Percentiles rank a stretch among this genome's conserved stretches.
phyloP scores from a whole-genome alignment of 2,888 invertebrate genomes.

The Tachystola acroxantha region DNA sequence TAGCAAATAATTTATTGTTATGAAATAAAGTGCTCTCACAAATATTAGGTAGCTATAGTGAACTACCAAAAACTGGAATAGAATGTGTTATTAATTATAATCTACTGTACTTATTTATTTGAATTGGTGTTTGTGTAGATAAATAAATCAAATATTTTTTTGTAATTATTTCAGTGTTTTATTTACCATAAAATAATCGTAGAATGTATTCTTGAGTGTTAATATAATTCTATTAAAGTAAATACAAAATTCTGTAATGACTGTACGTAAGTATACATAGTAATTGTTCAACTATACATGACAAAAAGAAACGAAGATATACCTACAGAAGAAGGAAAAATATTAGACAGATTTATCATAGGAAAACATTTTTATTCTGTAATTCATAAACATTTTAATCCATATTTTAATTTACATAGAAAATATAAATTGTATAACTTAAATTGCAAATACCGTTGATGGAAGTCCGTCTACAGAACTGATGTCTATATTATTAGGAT shows the following conservation, averaged over 20 bases:
- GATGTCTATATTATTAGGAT: too few species aligned
- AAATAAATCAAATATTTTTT: conserved; percentile 16
- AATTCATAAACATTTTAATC: conserved; percentile 31
- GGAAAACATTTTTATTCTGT: conserved; percentile 9
- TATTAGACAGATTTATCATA: conserved; percentile 1
- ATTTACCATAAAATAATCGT: neutral
- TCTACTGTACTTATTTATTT: conserved; percentile 10
- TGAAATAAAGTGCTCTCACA: neutral
- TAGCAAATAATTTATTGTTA: neutral
- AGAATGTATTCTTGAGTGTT: too few species aligned
- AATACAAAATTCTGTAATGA: too few species aligned
- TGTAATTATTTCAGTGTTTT: conserved; percentile 3
- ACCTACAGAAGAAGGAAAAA: too few species aligned
- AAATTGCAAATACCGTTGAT: conserved; percentile 15
- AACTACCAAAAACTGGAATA: conserved; percentile 5
- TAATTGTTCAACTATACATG: neutral
- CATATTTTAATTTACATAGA: conserved; percentile 30
- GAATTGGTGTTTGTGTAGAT: conserved; percentile 19
- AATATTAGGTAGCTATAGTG: neutral
- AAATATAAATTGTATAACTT: conserved; percentile 30
- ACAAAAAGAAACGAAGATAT: neutral
- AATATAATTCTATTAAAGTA: too few species aligned
- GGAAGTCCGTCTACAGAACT: conserved; percentile 11
- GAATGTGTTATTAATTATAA: conserved; percentile 2
- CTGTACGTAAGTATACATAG: neutral